Conservation (phyloP, 2,888 invertebrate species). For the Tiphia femorata region DNA sequence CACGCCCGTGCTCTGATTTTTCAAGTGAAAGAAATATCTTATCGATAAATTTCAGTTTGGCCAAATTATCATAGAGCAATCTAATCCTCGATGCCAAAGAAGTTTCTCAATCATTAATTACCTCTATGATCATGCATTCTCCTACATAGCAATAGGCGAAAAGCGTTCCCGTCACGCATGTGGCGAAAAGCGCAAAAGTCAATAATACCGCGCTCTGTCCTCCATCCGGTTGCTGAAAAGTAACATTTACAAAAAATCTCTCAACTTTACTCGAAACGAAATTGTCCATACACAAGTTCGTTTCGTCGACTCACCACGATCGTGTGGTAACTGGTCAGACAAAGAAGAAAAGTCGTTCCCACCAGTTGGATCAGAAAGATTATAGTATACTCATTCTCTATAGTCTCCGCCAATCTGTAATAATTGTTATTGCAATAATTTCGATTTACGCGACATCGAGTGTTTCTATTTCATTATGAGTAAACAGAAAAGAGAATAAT, state of each 20-base stretch:
- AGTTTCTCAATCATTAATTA: too few species aligned
- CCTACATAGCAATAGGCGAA: conserved; percentile 13
- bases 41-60: not conserved
- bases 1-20: conserved; percentile 66
- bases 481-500: not conserved
- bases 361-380: conserved; percentile 20
- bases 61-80: not conserved
- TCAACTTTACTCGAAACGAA: too few species aligned
- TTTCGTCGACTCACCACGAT: conserved; percentile 14
- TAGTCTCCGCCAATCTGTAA: conserved; percentile 23
- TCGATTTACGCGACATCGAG: not conserved
- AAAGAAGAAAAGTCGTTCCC: conserved; percentile 19
- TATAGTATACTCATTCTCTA: conserved; percentile 24
- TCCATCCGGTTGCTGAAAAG: conserved; percentile 7
- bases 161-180: conserved; percentile 1
- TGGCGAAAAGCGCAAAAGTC: not conserved
- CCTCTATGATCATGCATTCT: conserved; percentile 20
- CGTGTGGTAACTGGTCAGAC: conserved; percentile 17
- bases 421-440: not conserved
- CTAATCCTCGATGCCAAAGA: not conserved
- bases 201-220: not conserved
- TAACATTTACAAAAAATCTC: too few species aligned
- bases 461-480: not conserved
- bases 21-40: not conserved
- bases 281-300: too few species aligned